Conservation (phyloP, 2,113 vertebrate species). For the Embiotoca jacksoni region DNA sequence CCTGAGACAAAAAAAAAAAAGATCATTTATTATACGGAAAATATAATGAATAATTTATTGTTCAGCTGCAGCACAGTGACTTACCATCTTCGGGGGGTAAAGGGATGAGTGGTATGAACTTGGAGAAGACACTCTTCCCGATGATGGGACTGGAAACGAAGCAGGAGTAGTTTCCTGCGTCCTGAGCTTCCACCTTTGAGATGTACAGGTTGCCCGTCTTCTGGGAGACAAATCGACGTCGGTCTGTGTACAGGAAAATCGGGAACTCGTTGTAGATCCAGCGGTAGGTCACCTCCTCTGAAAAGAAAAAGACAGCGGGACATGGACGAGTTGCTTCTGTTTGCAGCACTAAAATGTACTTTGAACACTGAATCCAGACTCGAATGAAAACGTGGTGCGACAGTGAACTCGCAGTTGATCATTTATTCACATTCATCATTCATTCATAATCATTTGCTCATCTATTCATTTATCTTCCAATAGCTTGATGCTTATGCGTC, state of each 20-base stretch:
- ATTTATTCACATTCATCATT: no score
- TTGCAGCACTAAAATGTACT: no score
- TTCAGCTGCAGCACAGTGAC: not conserved
- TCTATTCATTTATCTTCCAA: no score
- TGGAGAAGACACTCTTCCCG: conserved; percentile 97
- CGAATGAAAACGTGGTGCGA: no score
- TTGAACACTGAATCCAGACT: no score
- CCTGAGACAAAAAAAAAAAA: conserved; percentile 71
- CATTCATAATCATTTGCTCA: no score
- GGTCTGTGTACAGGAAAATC: conserved; percentile 92
- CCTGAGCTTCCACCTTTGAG: conserved; percentile 93
- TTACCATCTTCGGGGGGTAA: conserved; percentile 76
- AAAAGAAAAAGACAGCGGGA: not conserved
- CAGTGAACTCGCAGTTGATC: no score
- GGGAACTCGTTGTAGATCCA: conserved; percentile 99
- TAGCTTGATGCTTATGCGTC: no score
- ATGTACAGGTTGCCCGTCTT: conserved; percentile 97
- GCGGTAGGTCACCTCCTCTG: conserved; percentile 94
- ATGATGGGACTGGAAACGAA: conserved; percentile 94
- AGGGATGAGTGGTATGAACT: conserved; percentile 93
- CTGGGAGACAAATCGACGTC: conserved; percentile 95
- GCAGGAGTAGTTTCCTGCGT: conserved; percentile 97
- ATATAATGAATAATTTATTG: not conserved
- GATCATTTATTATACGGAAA: not conserved
- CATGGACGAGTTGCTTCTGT: no score